Percentiles rank a stretch among this genome's conserved stretches.
Evolutionary conservation across 1,140 invertebrate species (phyloP).

Genomic region (Trichonephila inaurata): DNA sequence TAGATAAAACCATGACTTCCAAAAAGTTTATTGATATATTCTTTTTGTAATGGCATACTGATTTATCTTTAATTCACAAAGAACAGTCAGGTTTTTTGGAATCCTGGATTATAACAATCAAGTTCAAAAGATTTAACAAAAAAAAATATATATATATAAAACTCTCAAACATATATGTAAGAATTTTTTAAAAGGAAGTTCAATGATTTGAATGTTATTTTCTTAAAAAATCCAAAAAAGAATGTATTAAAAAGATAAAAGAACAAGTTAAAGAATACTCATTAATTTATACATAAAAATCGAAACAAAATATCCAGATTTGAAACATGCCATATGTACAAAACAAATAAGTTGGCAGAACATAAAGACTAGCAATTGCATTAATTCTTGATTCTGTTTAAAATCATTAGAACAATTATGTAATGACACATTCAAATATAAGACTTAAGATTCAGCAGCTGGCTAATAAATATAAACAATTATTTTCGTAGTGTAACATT

Average conservation of each 20-base stretch:
- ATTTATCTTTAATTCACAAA: no score
- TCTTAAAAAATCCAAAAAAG: not conserved
- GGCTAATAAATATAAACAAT: not conserved
- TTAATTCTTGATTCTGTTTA: not conserved
- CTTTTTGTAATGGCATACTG: no score
- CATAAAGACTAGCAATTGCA: not conserved
- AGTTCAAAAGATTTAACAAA: not conserved
- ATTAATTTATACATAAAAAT: not conserved
- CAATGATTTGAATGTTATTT: not conserved
- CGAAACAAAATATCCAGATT: not conserved
- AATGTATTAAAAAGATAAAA: not conserved
- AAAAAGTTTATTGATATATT: no score
- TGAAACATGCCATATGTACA: not conserved
- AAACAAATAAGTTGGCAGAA: conserved; percentile 20
- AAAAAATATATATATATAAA: not conserved
- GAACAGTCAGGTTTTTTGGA: no score
- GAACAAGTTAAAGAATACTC: not conserved
- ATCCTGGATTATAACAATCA: not conserved
- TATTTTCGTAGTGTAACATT: not conserved
- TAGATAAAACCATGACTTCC: no score
- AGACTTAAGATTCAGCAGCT: not conserved
- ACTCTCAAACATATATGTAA: not conserved
- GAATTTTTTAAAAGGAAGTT: not conserved
- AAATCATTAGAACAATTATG: not conserved
- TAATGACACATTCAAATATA: not conserved